A percentile compares a stretch with the other conserved stretches of the same genome.
These are phyloP conservation scores for Coracopsis vasa DNA, from an alignment of 2,113 vertebrate genomes.

Conservation along the genomic window DNA sequence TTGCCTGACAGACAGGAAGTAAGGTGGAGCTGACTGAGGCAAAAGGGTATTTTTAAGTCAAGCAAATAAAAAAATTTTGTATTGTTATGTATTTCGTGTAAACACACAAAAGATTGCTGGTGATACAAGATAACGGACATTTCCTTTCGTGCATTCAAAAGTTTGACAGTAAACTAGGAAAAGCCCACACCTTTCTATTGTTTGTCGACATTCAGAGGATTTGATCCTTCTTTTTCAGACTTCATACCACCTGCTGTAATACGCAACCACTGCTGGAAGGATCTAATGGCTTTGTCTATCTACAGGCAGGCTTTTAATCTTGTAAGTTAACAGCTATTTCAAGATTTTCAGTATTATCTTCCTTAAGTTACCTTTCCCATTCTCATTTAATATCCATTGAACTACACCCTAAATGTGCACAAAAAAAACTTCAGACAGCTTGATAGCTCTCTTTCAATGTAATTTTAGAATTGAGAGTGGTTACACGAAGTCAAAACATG, in stretches of 20 bases:
- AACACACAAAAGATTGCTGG: background rate
- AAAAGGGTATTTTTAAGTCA: background rate
- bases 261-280: background rate
- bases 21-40: background rate
- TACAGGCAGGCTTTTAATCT: background rate
- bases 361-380: background rate
- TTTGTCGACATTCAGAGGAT: background rate
- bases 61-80: background rate
- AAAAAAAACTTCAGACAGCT: background rate
- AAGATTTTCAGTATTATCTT: background rate
- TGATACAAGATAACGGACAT: background rate
- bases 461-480: background rate
- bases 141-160: background rate
- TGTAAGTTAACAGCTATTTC: background rate
- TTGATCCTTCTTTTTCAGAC: background rate
- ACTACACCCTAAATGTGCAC: background rate
- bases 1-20: background rate
- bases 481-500: background rate
- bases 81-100: background rate
- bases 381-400: background rate
- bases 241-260: background rate
- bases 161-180: background rate
- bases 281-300: background rate
- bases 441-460: background rate
- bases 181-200: fast-evolving